phyloP scores from a whole-genome alignment of 2,888 invertebrate species.

The Andrena chrysosceles region DNA sequence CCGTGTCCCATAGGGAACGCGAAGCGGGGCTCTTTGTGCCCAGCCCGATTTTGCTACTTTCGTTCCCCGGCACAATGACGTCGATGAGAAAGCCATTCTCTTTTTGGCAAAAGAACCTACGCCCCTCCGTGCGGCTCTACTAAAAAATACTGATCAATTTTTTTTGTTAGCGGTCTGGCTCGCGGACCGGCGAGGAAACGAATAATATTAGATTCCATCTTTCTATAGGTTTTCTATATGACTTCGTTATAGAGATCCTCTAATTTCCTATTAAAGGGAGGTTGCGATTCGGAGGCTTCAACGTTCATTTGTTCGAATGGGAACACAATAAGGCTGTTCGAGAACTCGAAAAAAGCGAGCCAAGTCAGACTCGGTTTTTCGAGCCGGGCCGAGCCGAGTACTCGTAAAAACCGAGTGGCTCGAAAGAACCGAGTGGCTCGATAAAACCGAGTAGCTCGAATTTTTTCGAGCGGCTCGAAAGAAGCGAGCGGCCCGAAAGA shows the following conservation, averaged over 20 bases:
- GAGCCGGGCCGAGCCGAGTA: too few relatives aligned
- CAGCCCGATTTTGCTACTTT: conserved; percentile 65
- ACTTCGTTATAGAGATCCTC: neutral
- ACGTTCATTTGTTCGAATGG: too few relatives aligned
- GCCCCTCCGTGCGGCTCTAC: conserved; percentile 12
- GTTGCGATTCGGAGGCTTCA: neutral
- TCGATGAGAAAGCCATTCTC: conserved; percentile 41
- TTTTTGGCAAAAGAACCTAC: conserved; percentile 40
- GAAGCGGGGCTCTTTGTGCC: conserved; percentile 68
- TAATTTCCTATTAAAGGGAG: neutral
- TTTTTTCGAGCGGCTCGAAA: too few relatives aligned
- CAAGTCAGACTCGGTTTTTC: too few relatives aligned
- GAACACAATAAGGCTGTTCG: too few relatives aligned
- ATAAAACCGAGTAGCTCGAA: too few relatives aligned
- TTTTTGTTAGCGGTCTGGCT: neutral
- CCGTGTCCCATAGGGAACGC: conserved; percentile 70
- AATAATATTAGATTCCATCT: neutral
- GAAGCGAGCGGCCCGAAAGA: too few relatives aligned
- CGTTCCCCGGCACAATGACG: conserved; percentile 62
- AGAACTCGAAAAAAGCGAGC: too few relatives aligned
- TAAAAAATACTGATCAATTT: conserved; percentile 14
- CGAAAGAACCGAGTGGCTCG: too few relatives aligned
- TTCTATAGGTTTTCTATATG: neutral
- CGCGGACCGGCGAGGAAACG: neutral
- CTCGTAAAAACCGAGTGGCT: too few relatives aligned